Percentiles rank a stretch among this genome's conserved stretches.
Conservation (phyloP, 2,797 vertebrate species). For the Cyclopterus lumpus region DNA sequence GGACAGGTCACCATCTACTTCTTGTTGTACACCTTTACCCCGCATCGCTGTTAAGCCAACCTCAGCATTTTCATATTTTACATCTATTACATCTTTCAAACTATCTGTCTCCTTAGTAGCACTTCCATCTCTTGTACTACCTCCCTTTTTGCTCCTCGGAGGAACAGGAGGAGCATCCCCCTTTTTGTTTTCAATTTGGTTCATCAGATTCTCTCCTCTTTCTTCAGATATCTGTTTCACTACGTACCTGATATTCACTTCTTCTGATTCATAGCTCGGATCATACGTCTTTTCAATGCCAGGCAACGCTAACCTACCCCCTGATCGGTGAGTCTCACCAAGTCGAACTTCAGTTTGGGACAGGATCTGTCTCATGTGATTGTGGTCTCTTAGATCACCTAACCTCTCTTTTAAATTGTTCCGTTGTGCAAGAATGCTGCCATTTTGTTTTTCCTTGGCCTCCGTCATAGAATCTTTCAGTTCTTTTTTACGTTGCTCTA, state of each 20-base stretch:
- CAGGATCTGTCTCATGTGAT: conserved; percentile 71
- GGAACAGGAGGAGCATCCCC: conserved; percentile 62
- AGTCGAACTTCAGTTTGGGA: conserved; percentile 68
- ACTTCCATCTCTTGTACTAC: conserved; percentile 43
- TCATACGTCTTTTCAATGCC: conserved; percentile 47
- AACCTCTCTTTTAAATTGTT: conserved; percentile 65
- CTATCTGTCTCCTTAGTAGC: conserved; percentile 35
- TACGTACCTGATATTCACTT: conserved; percentile 14
- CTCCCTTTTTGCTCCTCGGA: conserved; percentile 72
- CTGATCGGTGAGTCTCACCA: conserved; percentile 53
- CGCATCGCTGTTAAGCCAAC: not conserved
- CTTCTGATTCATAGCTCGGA: conserved; percentile 26
- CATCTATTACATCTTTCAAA: conserved; percentile 28
- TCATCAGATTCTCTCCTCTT: conserved; percentile 17
- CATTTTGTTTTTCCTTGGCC: conserved; percentile 40
- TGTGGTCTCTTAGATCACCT: conserved; percentile 69
- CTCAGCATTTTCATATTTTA: conserved; percentile 30
- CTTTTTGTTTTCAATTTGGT: conserved; percentile 30
- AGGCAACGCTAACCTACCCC: conserved; percentile 42
- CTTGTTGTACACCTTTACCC: conserved; percentile 13
- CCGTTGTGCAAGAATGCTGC: conserved; percentile 29
- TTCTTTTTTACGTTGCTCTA: conserved; percentile 40
- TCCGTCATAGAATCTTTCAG: conserved; percentile 22
- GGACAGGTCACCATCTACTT: not conserved
- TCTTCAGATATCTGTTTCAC: conserved; percentile 52